Conservation (phyloP, 2,797 vertebrate genomes). For the Vireo griseus region DNA sequence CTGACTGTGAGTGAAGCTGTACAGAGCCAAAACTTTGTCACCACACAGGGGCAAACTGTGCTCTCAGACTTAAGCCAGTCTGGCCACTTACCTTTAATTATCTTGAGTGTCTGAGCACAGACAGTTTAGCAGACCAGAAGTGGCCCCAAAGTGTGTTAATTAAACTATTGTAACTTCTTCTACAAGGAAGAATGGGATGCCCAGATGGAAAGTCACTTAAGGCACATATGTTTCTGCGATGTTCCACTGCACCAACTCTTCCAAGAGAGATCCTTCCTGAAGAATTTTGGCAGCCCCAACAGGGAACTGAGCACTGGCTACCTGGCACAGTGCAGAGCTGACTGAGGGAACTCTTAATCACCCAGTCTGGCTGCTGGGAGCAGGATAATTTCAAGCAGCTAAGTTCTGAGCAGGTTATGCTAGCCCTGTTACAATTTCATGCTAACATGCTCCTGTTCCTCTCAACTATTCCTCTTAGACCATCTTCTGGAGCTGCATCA, state of each 20-base stretch:
- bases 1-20: background rate
- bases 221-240: conserved; percentile 20
- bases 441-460: background rate
- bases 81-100: background rate
- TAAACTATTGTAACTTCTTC: background rate
- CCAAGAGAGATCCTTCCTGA: background rate
- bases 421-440: background rate
- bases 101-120: background rate
- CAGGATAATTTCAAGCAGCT: background rate
- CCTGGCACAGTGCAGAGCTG: background rate
- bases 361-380: conserved; percentile 1
- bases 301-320: background rate
- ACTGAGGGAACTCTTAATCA: background rate
- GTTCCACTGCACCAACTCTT: background rate
- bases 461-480: background rate
- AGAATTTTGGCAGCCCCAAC: background rate
- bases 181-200: background rate
- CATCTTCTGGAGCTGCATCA: background rate
- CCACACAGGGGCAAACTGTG: background rate
- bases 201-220: conserved; percentile 34
- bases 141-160: background rate
- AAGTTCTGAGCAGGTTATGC: background rate
- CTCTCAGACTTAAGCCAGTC: background rate
- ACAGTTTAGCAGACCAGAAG: background rate
- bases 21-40: background rate